Evolutionary conservation across 2,113 vertebrate genomes (phyloP).

Genomic region (Clarias batrachus): DNA sequence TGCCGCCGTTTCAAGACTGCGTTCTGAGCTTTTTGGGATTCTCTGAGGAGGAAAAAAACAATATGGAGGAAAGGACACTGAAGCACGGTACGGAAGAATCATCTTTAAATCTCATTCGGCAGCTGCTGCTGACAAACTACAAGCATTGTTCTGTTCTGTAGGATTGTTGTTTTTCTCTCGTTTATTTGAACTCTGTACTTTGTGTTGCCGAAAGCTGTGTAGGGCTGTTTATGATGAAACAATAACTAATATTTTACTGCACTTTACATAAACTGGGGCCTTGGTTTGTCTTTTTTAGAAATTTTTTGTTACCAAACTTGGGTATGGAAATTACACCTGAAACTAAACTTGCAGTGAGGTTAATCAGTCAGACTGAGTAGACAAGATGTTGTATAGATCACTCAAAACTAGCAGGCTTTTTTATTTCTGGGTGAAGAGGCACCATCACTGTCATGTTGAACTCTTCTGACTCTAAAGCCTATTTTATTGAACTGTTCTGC

Average conservation of each 20-base stretch:
- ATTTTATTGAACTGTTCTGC: too few species aligned
- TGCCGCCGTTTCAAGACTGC: constrained; percentile 95
- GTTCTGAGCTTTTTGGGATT: constrained; percentile 92
- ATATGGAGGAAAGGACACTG: constrained; percentile 95
- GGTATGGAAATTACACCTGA: background rate
- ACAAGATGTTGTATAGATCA: too few species aligned
- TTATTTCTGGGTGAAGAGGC: too few species aligned
- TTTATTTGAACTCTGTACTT: constrained; percentile 5
- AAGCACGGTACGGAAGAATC: constrained; percentile 83
- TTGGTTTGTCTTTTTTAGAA: background rate
- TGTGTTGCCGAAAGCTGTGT: background rate
- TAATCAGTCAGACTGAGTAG: background rate
- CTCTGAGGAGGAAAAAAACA: constrained; percentile 89
- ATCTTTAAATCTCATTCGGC: background rate
- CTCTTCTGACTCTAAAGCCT: too few species aligned
- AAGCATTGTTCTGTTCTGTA: background rate
- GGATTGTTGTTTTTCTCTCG: background rate
- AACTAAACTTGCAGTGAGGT: too few species aligned
- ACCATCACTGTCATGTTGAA: too few species aligned
- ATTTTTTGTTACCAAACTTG: background rate
- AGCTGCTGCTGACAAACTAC: constrained; percentile 4
- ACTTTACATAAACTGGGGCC: background rate
- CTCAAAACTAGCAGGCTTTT: too few species aligned
- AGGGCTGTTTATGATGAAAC: background rate
- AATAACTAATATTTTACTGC: background rate